These are phyloP conservation scores for Grallaria varia DNA, from an alignment of 2,113 vertebrate species.

Conservation along the genomic window DNA sequence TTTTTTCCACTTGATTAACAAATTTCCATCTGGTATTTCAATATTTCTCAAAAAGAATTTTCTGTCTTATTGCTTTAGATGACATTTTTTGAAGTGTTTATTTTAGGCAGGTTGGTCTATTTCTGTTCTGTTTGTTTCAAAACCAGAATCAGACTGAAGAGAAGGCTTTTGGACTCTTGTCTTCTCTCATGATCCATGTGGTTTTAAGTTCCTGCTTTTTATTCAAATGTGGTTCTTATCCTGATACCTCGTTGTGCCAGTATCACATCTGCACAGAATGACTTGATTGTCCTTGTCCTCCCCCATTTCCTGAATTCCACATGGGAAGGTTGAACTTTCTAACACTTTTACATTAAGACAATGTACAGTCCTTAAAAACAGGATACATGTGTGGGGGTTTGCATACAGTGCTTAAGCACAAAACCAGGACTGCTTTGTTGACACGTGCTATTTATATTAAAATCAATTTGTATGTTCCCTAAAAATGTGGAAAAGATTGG, in stretches of 20 bases:
- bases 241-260: not conserved
- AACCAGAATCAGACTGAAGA: not conserved
- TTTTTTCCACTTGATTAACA: not conserved
- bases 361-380: conserved; percentile 30
- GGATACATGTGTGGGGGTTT: not conserved
- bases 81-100: not conserved
- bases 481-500: not conserved
- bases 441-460: not conserved
- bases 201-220: not conserved
- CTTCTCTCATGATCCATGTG: not conserved
- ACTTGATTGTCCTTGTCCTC: not conserved
- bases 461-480: not conserved
- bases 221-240: not conserved
- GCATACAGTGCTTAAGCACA: not conserved
- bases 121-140: not conserved
- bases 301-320: not conserved
- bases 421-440: not conserved
- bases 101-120: not conserved
- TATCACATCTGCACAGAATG: not conserved
- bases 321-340: conserved; percentile 3
- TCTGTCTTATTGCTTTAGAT: not conserved
- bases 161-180: not conserved
- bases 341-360: conserved; percentile 11
- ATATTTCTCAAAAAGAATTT: not conserved
- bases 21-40: not conserved